Base-by-base conservation (phyloP, 2,888 invertebrate species). In the Caenorhabditis auriculariae region DNA sequence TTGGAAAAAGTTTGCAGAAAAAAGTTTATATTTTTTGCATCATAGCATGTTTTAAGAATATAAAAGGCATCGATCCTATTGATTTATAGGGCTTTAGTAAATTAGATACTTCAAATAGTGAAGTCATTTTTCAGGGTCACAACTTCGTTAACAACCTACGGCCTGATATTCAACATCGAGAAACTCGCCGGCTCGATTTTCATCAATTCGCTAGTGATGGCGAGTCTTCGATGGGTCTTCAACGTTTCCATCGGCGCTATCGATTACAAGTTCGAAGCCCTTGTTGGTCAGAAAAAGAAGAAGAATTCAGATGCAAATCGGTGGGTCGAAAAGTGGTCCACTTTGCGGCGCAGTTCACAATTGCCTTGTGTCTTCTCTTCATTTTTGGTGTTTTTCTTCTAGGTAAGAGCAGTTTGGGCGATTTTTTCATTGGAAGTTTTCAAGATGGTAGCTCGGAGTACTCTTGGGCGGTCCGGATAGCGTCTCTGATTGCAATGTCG, bases 111-210 rank as follows among this genome's bases (percentile, higher is more conserved):
- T n/a, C n/a, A n/a, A n/a, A n/a, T n/a, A n/a, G n/a, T n/a, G n/a
- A n/a, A n/a, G 17, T 12, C 5, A 27, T 19, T 23, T 56, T 73
- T 35, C 52, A 73, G 73, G 19, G 49, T 71, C 49, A 49, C 64
- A 37, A 68, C 70, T 0, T 50, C 56, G 9, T 60, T 72, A 45
- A 63, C 70, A 12, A 75, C 67, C 53, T 75, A 75, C 42, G 69
- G 68, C 9, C 52, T 75, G 9, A 45, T 73, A 19, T 75, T 68
- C 65, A 73, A 73, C 43, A 54, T 74, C 54, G 74, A 67, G 24
- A 66, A 58, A n/a, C 47, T 67, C 9, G 45, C 62, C 21, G 74
- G 74, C n/a, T 72, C 71, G 6, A 54, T 74, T 26, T 72, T 58
- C 39, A 39, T 66, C 38, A 74, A 74, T 42, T 47, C 57, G 12